These are phyloP conservation scores for Arrhamphus sclerolepis DNA, from an alignment of 2,797 vertebrate species.

Conservation along the genomic window DNA sequence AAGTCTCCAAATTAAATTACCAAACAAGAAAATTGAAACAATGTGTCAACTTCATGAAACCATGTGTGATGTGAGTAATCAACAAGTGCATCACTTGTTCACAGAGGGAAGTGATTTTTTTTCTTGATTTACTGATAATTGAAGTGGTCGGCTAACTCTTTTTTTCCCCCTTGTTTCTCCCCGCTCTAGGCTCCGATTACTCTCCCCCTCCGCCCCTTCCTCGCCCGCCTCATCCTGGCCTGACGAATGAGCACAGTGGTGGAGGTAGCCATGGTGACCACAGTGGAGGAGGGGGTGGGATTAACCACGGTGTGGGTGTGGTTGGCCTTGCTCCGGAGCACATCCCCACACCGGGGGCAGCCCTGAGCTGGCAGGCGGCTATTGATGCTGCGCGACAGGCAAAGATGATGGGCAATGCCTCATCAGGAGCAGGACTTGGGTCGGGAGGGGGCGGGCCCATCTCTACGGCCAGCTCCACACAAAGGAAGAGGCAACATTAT, in stretches of 20 bases:
- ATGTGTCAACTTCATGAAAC: slow-evolving; percentile 7
- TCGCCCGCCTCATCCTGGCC: slow-evolving; percentile 76
- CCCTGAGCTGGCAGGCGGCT: slow-evolving; percentile 97
- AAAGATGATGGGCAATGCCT: slow-evolving; percentile 92
- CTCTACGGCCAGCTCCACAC: slow-evolving; percentile 95
- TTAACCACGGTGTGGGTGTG: slow-evolving; percentile 79
- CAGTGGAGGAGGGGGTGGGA: slow-evolving; percentile 80
- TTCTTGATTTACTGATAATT: background rate
- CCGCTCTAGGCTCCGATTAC: slow-evolving; percentile 86
- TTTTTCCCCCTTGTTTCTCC: slow-evolving; percentile 21
- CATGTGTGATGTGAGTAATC: slow-evolving; percentile 19
- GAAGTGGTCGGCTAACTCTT: slow-evolving; percentile 19
- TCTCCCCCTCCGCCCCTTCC: slow-evolving; percentile 89
- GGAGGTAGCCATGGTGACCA: slow-evolving; percentile 81
- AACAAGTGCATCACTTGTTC: slow-evolving; percentile 12
- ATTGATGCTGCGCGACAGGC: slow-evolving; percentile 96
- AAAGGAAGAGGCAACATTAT: slow-evolving; percentile 95
- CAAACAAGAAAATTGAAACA: slow-evolving; percentile 26
- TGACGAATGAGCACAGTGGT: slow-evolving; percentile 81
- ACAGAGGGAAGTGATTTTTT: slow-evolving; percentile 7
- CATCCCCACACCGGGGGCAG: slow-evolving; percentile 91
- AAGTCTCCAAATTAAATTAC: slow-evolving; percentile 32
- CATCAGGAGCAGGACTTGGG: slow-evolving; percentile 61
- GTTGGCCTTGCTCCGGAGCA: slow-evolving; percentile 96
- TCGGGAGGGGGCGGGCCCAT: slow-evolving; percentile 86